Percentiles rank a stretch among this genome's conserved stretches.
phyloP scores from a whole-genome alignment of 2,888 invertebrate species.

The Drosophila macrospina region DNA sequence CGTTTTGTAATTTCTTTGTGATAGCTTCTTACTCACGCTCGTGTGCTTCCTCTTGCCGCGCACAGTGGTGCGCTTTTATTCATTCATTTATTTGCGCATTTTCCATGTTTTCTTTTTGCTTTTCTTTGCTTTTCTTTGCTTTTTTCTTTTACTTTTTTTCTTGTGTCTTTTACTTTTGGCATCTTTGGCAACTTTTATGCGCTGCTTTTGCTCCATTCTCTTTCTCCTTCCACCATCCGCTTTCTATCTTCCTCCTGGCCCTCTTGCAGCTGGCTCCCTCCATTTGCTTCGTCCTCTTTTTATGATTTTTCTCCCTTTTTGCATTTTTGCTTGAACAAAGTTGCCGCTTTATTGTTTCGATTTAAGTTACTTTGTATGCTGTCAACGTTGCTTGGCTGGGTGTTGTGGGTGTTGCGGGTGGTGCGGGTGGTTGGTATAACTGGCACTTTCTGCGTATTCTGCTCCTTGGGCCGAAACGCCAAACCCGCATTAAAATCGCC shows the following conservation, averaged over 20 bases:
- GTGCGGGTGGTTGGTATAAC: conserved; percentile 9
- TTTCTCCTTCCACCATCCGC: too few relatives aligned
- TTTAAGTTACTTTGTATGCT: conserved; percentile 85
- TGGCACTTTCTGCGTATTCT: conserved; percentile 10
- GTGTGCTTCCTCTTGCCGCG: conserved; percentile 3
- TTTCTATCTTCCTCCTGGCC: too few relatives aligned
- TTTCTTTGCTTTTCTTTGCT: conserved; percentile 34
- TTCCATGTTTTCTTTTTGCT: conserved; percentile 59
- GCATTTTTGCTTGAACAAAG: conserved; percentile 72
- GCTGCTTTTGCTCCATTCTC: conserved; percentile 10
- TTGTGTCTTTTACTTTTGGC: conserved; percentile 25
- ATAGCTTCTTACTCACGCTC: conserved; percentile 36
- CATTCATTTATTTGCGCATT: conserved; percentile 82
- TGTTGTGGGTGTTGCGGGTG: conserved; percentile 21
- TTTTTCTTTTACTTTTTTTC: conserved; percentile 32
- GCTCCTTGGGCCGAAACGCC: conserved; percentile 48
- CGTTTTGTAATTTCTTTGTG: conserved; percentile 58
- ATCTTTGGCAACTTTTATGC: conserved; percentile 65
- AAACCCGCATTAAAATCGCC: conserved; percentile 79
- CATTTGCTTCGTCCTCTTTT: conserved; percentile 32
- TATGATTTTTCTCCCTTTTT: conserved; percentile 60
- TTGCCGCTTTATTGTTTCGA: conserved; percentile 84
- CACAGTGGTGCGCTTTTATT: conserved; percentile 70
- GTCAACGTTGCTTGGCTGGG: conserved; percentile 80
- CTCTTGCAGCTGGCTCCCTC: not conserved